phyloP scores from a whole-genome alignment of 2,888 invertebrate species.

The Torymus tubicola region DNA sequence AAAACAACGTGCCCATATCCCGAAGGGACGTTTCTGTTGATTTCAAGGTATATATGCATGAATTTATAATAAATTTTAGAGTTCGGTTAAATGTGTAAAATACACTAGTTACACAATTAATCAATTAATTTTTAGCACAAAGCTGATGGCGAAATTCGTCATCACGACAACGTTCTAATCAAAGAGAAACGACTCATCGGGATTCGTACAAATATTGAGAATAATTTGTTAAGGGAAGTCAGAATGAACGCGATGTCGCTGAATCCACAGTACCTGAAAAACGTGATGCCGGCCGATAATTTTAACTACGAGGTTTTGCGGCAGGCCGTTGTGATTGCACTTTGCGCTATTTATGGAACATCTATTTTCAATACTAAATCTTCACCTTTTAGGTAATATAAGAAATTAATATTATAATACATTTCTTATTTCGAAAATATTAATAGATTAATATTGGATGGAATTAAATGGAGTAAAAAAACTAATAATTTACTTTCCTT shows the following conservation, averaged over 20 bases:
- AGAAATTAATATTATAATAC: too few species aligned
- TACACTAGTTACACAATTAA: too few species aligned
- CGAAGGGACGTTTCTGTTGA: not conserved
- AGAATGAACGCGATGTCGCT: constrained; percentile 20
- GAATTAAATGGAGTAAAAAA: not conserved
- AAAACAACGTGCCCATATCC: not conserved
- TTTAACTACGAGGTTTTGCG: constrained; percentile 63
- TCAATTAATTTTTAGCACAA: too few species aligned
- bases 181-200: constrained; percentile 6
- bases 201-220: not conserved
- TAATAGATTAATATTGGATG: too few species aligned
- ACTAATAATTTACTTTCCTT: constrained; percentile 15
- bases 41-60: constrained; percentile 22
- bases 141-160: too few species aligned
- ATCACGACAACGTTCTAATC: not conserved
- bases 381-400: constrained; percentile 63
- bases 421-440: too few species aligned
- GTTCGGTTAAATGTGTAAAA: too few species aligned
- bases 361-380: constrained; percentile 67
- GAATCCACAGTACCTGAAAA: constrained; percentile 52
- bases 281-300: constrained; percentile 6
- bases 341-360: constrained; percentile 68
- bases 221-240: constrained; percentile 1
- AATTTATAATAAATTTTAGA: not conserved
- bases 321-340: constrained; percentile 64